These are phyloP conservation scores for Temnothorax curvispinosus DNA, from an alignment of 1,140 invertebrate species.

Conservation along the genomic window DNA sequence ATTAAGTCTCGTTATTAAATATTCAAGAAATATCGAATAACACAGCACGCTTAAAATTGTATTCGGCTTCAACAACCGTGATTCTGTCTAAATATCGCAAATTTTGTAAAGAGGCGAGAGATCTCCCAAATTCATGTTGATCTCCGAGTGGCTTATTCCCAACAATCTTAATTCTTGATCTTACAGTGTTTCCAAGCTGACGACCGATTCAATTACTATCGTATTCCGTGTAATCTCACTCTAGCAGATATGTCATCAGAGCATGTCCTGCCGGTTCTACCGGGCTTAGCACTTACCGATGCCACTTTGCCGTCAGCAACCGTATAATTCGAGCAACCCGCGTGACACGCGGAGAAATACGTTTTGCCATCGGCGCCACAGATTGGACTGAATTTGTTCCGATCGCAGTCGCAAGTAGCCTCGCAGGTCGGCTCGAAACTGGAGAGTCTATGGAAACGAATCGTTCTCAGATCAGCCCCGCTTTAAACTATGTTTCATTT, in stretches of 20 bases:
- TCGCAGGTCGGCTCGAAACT: conserved; percentile 89
- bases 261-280: not conserved
- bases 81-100: not conserved
- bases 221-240: conserved; percentile 20
- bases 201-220: conserved; percentile 41
- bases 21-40: not conserved
- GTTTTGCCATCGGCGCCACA: conserved; percentile 93
- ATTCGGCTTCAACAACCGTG: too few species aligned
- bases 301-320: conserved; percentile 87
- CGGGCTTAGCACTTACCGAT: conserved; percentile 77
- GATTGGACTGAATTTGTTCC: conserved; percentile 92
- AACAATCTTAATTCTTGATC: conserved; percentile 7
- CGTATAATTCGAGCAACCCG: conserved; percentile 91
- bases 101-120: not conserved
- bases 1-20: not conserved
- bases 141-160: not conserved
- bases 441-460: conserved; percentile 77
- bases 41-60: not conserved
- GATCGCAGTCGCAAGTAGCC: conserved; percentile 90
- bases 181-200: not conserved
- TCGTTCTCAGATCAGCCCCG: not conserved
- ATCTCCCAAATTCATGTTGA: not conserved
- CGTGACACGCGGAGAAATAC: conserved; percentile 95
- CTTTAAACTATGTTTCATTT: not conserved
- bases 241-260: conserved; percentile 12